Evolutionary conservation across 1,140 invertebrate genomes (phyloP), one percentile per base, ranked within the genome.

Genomic region (Drosophila pandora): DNA sequence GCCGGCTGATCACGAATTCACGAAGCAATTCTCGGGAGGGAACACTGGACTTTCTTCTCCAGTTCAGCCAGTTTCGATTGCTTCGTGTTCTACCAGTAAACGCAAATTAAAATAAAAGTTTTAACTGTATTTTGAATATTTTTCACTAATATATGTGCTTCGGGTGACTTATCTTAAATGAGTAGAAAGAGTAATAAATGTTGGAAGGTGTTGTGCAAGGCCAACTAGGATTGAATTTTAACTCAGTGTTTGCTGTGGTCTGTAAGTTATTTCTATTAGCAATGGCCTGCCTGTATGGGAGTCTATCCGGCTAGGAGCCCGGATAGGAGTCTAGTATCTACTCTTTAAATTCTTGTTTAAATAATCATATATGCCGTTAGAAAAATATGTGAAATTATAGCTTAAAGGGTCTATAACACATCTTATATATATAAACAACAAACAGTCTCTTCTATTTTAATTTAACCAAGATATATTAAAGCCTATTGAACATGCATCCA

Each of bases 91-190:
- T 45, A 41, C 10, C 50, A 72, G 52, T 61, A 61, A 69, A 56
- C 72, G 74, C 50, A 84, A 84, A 62, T 71, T 49, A 59, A 54
- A 41, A 63, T 34, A 53, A 50, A 76, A 65, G 39, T 69, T 64
- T 45, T 47, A 85, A 76, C 52, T 83, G 61, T 84, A 41, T 73
- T 62, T 57, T 5, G 28, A 59, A 48, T 73, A 28, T 73, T 57
- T 71, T 53, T 50, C 80, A 84, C 79, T 63, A 64, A 79, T 76
- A 53, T 79, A 49, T 77, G 67, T 60, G 39, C 43, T 67, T 67
- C 43, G 68, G 61, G 57, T 60, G 62, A 62, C 45, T 67, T 58
- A 39, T 48, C 32, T 59, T 48, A 83, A 84, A 68, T 76, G 62
- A 62, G 13, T 30, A 28, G 48, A 63, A 21, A 45, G 13, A 47